These are phyloP conservation scores for Ondatra zibethicus DNA, from an alignment of 2,113 vertebrate species.

Conservation along the genomic window DNA sequence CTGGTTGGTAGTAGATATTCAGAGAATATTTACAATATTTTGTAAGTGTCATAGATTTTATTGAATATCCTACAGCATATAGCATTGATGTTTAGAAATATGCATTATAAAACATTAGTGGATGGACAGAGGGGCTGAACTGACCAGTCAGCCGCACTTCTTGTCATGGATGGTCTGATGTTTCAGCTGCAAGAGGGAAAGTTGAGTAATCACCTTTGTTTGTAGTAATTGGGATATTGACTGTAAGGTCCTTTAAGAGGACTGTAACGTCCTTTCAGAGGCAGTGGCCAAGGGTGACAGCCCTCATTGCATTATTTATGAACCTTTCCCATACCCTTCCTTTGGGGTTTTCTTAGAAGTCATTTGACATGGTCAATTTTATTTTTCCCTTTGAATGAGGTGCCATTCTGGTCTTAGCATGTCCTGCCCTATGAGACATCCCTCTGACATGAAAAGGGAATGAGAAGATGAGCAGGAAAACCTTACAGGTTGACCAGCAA, in stretches of 20 bases:
- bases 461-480: neutral
- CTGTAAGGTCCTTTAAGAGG: neutral
- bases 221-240: neutral
- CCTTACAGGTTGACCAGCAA: neutral
- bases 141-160: neutral
- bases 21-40: neutral
- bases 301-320: neutral
- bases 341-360: slow-evolving; percentile 27
- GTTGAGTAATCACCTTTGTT: neutral
- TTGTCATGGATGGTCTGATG: neutral
- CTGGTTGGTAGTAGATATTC: neutral
- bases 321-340: neutral
- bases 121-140: neutral
- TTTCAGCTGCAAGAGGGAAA: neutral
- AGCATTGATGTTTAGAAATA: neutral
- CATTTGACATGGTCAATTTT: slow-evolving; percentile 26
- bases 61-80: neutral
- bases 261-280: neutral
- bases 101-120: neutral
- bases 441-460: neutral
- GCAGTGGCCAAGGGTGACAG: neutral
- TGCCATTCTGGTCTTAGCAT: neutral
- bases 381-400: slow-evolving; percentile 46
- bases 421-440: neutral
- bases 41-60: neutral